A percentile compares a stretch with the other conserved stretches of the same genome.
These are phyloP conservation scores for Amazona vittata DNA, from an alignment of 2,113 vertebrate genomes.

Conservation along the genomic window DNA sequence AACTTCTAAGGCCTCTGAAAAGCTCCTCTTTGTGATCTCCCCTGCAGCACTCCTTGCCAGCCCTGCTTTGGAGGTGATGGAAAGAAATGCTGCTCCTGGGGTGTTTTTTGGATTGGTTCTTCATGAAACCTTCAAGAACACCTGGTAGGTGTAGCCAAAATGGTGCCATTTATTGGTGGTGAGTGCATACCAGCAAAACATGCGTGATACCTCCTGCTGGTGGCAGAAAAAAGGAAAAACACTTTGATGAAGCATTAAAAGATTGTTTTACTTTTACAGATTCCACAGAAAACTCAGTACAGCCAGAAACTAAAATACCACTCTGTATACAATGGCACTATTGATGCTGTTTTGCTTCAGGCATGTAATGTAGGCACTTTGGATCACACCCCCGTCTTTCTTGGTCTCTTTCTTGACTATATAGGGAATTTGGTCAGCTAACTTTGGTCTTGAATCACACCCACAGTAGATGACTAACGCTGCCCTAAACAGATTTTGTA, in stretches of 20 bases:
- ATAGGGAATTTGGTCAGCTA: slow-evolving; percentile 62
- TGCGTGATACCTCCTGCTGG: neutral
- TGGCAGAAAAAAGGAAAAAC: neutral
- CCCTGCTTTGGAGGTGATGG: neutral
- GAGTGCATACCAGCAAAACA: neutral
- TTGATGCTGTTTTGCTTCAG: slow-evolving; percentile 14
- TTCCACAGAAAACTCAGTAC: neutral
- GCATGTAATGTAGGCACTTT: neutral
- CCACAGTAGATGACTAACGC: slow-evolving; percentile 50
- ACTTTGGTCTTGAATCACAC: slow-evolving; percentile 48
- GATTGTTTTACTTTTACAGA: slow-evolving; percentile 3
- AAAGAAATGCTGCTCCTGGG: neutral
- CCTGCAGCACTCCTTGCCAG: neutral
- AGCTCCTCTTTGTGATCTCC: neutral
- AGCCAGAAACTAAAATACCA: slow-evolving; percentile 16
- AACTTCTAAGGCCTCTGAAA: neutral
- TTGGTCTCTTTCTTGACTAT: slow-evolving; percentile 46
- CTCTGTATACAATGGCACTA: slow-evolving; percentile 11
- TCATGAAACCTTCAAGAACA: neutral
- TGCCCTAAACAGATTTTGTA: slow-evolving; percentile 27
- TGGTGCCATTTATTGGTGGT: neutral
- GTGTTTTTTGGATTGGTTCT: neutral
- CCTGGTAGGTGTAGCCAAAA: neutral
- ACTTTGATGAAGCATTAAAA: slow-evolving; percentile 22
- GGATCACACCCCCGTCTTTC: neutral